Base-by-base conservation (phyloP, 1,140 invertebrate genomes). In the Aphelinus atriplicis region DNA sequence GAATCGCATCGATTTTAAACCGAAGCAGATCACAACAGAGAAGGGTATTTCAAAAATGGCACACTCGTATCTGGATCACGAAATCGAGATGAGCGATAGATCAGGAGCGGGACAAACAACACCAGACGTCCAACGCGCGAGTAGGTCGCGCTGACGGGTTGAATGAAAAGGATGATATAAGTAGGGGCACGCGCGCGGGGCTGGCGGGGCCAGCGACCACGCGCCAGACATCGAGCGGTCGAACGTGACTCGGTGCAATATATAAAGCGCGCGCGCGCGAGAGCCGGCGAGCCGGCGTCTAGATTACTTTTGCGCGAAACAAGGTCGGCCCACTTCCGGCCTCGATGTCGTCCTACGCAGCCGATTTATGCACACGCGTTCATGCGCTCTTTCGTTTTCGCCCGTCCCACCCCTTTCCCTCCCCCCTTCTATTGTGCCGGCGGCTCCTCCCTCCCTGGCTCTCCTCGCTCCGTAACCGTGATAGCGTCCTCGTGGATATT, bases 201-300 rank as follows among this genome's bases (percentile, higher is more conserved):
- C 1, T 48, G 62, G 50, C 3, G 51, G 47, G 50, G 55, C 45
- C 64, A 61, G 3, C 60, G 7, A 2, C 7, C 5, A n/a, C 57
- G n/a, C 3, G 46, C 45, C 7, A 46, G 51, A 5, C 7, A 26
- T 7, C 46, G 48, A 63, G 26, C 57, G 68, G 42, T 5, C 56
- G 58, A 71, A 71, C 69, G 70, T 72, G 62, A 72, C 70, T 71
- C 45, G n/a, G n/a, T 48, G 70, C 70, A 50, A 42, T 65, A 7
- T n/a, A 6, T 42, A 3, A 72, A 65, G 65, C 56, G 48, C 50
- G 26, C 10, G 46, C 42, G 7, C 10, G 51, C 51, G 4, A 53
- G 4, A 58, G 42, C 43, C 53, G 7, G 26, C 26, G 42, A 65
- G 3, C 45, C n/a, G 61, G 65, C 26, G 53, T 58, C 70, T 57